Conservation (phyloP, 2,888 invertebrate species). For the Ellobium chinense region DNA sequence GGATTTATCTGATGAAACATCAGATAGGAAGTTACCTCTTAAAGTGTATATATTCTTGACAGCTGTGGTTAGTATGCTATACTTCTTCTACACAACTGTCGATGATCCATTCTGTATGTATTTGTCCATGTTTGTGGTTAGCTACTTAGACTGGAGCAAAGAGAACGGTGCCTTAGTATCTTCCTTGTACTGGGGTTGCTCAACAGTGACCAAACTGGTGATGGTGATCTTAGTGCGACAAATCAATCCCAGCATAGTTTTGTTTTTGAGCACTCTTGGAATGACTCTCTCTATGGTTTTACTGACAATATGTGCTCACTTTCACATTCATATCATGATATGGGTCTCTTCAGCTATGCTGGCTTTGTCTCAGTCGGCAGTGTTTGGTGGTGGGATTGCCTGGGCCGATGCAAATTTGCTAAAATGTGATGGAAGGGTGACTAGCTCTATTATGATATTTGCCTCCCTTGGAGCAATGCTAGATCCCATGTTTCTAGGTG, state of each 20-base stretch:
- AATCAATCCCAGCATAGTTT: constrained; percentile 4
- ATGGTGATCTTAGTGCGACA: constrained; percentile 5
- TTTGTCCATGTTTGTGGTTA: constrained; percentile 33
- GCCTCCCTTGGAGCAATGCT: constrained; percentile 29
- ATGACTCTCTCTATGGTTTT: background rate
- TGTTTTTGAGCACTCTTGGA: background rate
- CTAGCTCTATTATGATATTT: constrained; percentile 30
- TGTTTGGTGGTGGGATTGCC: constrained; percentile 34
- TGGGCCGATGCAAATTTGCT: constrained; percentile 34
- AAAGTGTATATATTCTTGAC: constrained; percentile 1
- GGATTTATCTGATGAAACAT: background rate
- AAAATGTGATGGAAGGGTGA: constrained; percentile 8
- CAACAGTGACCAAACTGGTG: constrained; percentile 19
- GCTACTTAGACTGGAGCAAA: constrained; percentile 32
- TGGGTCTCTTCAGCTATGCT: constrained; percentile 21
- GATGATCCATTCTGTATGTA: constrained; percentile 24
- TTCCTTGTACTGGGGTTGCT: constrained; percentile 31
- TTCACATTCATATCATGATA: constrained; percentile 19
- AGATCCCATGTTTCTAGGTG: constrained; percentile 19
- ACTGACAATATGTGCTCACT: background rate
- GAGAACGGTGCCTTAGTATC: constrained; percentile 12
- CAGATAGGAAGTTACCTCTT: background rate
- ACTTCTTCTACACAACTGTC: constrained; percentile 32
- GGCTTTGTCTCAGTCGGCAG: constrained; percentile 26
- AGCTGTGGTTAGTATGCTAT: constrained; percentile 3